A percentile compares a stretch with the other conserved stretches of the same genome.
phyloP scores from a whole-genome alignment of 2,888 invertebrate genomes.

The Hipparchia semele region DNA sequence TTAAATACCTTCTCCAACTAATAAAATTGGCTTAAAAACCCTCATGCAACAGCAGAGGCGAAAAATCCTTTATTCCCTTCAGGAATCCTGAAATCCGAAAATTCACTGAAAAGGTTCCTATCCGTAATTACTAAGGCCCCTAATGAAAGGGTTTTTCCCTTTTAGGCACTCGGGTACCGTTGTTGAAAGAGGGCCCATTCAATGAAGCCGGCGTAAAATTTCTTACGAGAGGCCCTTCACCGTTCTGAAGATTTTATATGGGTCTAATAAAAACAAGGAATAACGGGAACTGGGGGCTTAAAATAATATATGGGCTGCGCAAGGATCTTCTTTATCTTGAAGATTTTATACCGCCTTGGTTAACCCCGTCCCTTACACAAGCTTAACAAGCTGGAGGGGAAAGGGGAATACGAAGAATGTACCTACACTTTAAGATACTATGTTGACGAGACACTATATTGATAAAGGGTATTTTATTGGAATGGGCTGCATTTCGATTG shows the following conservation, averaged over 20 bases:
- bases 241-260: conserved; percentile 30
- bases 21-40: not conserved
- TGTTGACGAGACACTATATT: no score
- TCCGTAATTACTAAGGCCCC: conserved; percentile 56
- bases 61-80: conserved; percentile 17
- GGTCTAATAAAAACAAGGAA: conserved; percentile 18
- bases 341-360: no score
- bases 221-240: conserved; percentile 26
- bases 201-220: conserved; percentile 32
- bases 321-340: not conserved
- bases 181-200: conserved; percentile 35
- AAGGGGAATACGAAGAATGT: no score
- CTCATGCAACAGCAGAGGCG: not conserved
- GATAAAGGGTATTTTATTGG: no score
- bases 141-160: conserved; percentile 55
- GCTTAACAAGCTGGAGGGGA: no score
- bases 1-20: not conserved
- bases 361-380: no score
- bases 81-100: conserved; percentile 58
- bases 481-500: no score
- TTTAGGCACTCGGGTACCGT: conserved; percentile 46
- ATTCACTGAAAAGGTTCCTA: conserved; percentile 52
- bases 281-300: not conserved
- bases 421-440: no score
- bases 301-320: not conserved